Conservation (phyloP, 2,113 vertebrate species). For the Scolopax mira region DNA sequence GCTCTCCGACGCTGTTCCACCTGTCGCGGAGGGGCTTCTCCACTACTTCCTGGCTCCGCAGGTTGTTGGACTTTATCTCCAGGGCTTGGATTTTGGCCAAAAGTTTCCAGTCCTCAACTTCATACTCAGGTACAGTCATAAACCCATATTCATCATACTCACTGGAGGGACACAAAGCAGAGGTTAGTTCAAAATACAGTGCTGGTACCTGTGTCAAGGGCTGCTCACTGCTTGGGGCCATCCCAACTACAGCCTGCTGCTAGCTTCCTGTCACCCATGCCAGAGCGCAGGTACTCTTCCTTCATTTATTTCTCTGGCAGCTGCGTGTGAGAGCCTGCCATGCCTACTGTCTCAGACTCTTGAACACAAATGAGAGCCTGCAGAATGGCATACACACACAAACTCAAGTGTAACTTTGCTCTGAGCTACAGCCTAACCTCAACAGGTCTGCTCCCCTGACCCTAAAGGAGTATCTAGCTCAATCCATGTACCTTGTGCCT, state of each 20-base stretch:
- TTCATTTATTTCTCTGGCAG: not conserved
- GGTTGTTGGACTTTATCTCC: conserved; percentile 87
- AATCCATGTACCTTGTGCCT: not conserved
- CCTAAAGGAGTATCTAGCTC: not conserved
- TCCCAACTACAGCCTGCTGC: not conserved
- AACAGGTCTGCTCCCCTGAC: not conserved
- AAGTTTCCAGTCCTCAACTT: conserved; percentile 90
- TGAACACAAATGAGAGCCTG: not conserved
- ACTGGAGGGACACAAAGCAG: conserved; percentile 59
- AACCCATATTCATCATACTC: conserved; percentile 93
- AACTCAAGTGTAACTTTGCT: not conserved
- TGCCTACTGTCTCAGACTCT: not conserved
- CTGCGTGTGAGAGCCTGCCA: not conserved
- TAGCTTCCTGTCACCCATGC: not conserved
- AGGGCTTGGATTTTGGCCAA: conserved; percentile 91
- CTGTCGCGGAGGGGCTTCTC: conserved; percentile 79
- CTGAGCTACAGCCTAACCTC: not conserved
- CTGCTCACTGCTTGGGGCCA: not conserved
- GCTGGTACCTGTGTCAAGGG: not conserved
- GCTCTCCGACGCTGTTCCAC: conserved; percentile 82
- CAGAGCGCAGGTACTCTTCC: not conserved
- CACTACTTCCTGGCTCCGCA: conserved; percentile 76
- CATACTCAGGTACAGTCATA: conserved; percentile 86
- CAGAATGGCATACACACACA: not conserved
- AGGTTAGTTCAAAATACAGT: not conserved